Evolutionary conservation across 2,888 invertebrate species (phyloP).

Genomic region (Aphodius sticticus): DNA sequence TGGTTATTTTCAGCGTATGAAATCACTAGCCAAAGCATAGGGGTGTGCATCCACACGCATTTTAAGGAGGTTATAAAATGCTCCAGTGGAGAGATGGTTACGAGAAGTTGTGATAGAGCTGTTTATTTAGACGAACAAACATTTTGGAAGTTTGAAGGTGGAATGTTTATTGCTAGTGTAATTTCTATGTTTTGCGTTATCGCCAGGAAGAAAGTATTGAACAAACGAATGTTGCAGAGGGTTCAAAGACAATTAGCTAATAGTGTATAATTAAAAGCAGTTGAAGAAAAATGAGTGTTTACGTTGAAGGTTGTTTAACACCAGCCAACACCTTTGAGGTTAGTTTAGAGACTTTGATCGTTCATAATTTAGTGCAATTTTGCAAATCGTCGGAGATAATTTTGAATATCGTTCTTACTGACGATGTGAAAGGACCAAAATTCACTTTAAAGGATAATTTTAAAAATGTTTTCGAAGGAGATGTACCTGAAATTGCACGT

Average conservation of each 20-base stretch:
- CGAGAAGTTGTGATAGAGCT: constrained; percentile 86
- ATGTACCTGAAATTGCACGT: constrained; percentile 59
- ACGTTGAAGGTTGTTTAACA: constrained; percentile 28
- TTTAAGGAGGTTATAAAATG: constrained; percentile 85
- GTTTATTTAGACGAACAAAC: constrained; percentile 84
- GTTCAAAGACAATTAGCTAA: constrained; percentile 77
- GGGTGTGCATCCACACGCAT: constrained; percentile 83
- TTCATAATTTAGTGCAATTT: constrained; percentile 62
- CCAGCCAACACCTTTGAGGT: constrained; percentile 31
- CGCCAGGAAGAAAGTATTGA: constrained; percentile 71
- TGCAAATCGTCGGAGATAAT: constrained; percentile 48
- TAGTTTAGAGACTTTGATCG: constrained; percentile 68
- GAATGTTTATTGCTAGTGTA: constrained; percentile 71
- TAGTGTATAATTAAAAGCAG: constrained; percentile 60
- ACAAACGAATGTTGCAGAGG: constrained; percentile 71
- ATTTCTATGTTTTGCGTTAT: constrained; percentile 72
- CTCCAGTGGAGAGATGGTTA: constrained; percentile 80
- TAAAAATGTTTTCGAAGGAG: constrained; percentile 52
- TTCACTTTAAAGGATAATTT: constrained; percentile 54
- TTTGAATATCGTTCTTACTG: constrained; percentile 59
- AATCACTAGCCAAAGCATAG: constrained; percentile 81
- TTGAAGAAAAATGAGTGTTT: constrained; percentile 27
- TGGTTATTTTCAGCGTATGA: constrained; percentile 72
- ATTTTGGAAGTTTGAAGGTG: constrained; percentile 84
- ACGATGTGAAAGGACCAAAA: constrained; percentile 44